Conservation (phyloP, 92 coral and sea anemone genomes). For the Parazoanthus swiftii region DNA sequence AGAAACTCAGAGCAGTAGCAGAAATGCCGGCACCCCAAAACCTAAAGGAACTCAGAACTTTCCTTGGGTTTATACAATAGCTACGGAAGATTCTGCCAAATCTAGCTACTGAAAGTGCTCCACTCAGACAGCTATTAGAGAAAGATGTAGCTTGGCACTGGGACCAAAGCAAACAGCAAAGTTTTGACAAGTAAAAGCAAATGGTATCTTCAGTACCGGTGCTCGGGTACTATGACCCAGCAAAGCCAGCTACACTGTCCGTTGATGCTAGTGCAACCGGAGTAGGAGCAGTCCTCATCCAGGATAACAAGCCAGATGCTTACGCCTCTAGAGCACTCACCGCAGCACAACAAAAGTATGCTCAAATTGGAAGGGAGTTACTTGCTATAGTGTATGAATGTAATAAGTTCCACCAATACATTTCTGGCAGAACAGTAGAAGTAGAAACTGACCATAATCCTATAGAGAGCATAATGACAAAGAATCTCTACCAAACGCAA, state of each 20-base stretch:
- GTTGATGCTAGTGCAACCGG: constrained; percentile 28
- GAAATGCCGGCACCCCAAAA: constrained; percentile 35
- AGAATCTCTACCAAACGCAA: constrained; percentile 28
- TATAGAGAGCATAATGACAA: constrained; percentile 19
- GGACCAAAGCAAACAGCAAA: constrained; percentile 29
- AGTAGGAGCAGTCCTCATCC: constrained; percentile 35
- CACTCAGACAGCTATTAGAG: constrained; percentile 40
- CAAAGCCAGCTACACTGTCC: constrained; percentile 42
- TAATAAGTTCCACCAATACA: constrained; percentile 22
- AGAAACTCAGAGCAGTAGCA: constrained; percentile 37
- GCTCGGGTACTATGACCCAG: constrained; percentile 30
- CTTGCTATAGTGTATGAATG: constrained; percentile 8
- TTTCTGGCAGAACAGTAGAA: constrained; percentile 17
- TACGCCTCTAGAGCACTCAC: constrained; percentile 36
- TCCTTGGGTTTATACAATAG: constrained; percentile 47
- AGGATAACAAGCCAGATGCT: constrained; percentile 12
- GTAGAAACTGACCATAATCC: constrained; percentile 34
- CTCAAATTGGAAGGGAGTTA: constrained; percentile 23
- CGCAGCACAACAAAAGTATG: constrained; percentile 23
- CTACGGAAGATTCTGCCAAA: constrained; percentile 45
- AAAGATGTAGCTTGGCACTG: constrained; percentile 46
- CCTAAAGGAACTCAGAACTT: constrained; percentile 32
- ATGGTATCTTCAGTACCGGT: constrained; percentile 34
- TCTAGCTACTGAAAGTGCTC: constrained; percentile 43
- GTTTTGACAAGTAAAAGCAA: constrained; percentile 40